Percentiles rank a stretch among this genome's conserved stretches.
Conservation (phyloP, 1,140 invertebrate genomes). For the Mya arenaria region DNA sequence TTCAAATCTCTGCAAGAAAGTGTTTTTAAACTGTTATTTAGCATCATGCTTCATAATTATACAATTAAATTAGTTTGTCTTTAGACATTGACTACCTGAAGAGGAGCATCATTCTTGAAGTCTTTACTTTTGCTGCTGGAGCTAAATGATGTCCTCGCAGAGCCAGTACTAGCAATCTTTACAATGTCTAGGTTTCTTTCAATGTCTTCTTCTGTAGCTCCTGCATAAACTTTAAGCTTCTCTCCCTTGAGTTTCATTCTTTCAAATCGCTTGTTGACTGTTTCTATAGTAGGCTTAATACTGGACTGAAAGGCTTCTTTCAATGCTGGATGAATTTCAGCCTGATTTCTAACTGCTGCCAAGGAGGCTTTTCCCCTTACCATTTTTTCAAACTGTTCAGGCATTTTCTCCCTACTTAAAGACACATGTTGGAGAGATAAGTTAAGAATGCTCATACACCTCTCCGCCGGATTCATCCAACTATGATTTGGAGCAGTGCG, state of each 20-base stretch:
- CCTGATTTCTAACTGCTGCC: background rate
- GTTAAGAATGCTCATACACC: slow-evolving; percentile 58
- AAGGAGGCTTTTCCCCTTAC: background rate
- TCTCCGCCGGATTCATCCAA: slow-evolving; percentile 57
- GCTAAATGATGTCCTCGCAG: too few relatives aligned
- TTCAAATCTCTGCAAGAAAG: too few relatives aligned
- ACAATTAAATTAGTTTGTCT: too few relatives aligned
- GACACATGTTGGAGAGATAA: too few relatives aligned
- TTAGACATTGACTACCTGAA: too few relatives aligned
- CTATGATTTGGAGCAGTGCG: slow-evolving; percentile 52
- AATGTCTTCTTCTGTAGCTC: background rate
- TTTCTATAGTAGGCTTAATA: background rate
- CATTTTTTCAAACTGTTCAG: background rate
- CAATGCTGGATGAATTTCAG: background rate
- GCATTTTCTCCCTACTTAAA: too few relatives aligned
- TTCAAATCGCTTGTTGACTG: background rate
- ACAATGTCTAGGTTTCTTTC: too few relatives aligned
- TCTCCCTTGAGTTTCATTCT: background rate
- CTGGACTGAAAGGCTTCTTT: background rate
- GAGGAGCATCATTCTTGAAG: too few relatives aligned
- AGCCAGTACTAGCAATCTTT: too few relatives aligned
- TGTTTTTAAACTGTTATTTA: too few relatives aligned
- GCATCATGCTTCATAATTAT: too few relatives aligned
- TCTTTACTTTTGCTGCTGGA: too few relatives aligned
- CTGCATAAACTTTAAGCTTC: background rate